A percentile compares a stretch with the other conserved stretches of the same genome.
Conservation (phyloP, 2,113 vertebrate genomes). For the Collichthys lucidus region DNA sequence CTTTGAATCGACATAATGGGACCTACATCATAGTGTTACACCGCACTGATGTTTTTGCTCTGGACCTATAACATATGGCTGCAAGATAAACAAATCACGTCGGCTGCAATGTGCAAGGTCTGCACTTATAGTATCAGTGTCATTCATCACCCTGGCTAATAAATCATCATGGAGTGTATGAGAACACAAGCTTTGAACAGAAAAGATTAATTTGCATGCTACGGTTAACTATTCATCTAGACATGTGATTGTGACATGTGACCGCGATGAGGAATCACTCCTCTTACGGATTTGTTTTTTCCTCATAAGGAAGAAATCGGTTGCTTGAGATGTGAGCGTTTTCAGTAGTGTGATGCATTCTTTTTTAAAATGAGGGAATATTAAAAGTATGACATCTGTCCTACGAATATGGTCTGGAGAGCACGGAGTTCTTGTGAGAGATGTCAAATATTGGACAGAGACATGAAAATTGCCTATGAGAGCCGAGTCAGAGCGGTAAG, state of each 20-base stretch:
- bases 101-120: slow-evolving; percentile 56
- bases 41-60: not conserved
- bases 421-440: slow-evolving; percentile 61
- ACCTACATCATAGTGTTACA: slow-evolving; percentile 2
- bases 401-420: slow-evolving; percentile 27
- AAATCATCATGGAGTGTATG: slow-evolving; percentile 73
- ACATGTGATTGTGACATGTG: not conserved
- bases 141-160: slow-evolving; percentile 75
- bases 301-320: slow-evolving; percentile 64
- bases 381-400: slow-evolving; percentile 43
- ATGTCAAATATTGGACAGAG: slow-evolving; percentile 64
- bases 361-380: slow-evolving; percentile 46
- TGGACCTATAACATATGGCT: slow-evolving; percentile 16
- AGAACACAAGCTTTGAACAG: slow-evolving; percentile 64
- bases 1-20: not conserved
- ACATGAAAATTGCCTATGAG: slow-evolving; percentile 73
- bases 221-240: slow-evolving; percentile 41
- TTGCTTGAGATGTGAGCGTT: slow-evolving; percentile 8
- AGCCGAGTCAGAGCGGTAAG: slow-evolving; percentile 47
- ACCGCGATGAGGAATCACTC: slow-evolving; percentile 35
- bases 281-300: slow-evolving; percentile 27
- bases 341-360: not conserved
- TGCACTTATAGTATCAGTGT: slow-evolving; percentile 63
- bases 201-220: slow-evolving; percentile 74
- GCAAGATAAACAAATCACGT: slow-evolving; percentile 72